Evolutionary conservation across 2,888 invertebrate species (phyloP).

Genomic region (Megamerina dolium): DNA sequence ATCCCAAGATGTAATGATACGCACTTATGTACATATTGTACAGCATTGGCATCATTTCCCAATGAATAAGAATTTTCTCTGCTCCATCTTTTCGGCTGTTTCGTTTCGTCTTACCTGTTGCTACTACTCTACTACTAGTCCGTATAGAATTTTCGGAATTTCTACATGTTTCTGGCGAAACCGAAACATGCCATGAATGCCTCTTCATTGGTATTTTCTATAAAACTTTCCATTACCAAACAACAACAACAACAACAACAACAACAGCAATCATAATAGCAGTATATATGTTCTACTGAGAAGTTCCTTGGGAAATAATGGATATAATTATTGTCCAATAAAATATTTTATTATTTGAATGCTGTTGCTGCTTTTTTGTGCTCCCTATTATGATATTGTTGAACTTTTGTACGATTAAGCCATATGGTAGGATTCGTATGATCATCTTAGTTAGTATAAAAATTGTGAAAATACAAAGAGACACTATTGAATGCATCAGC

Average conservation of each 20-base stretch:
- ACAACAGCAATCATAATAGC: too few species aligned
- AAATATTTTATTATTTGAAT: neutral
- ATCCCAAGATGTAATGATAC: too few species aligned
- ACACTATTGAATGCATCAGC: too few species aligned
- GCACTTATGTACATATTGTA: too few species aligned
- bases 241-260: too few species aligned
- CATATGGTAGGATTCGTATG: too few species aligned
- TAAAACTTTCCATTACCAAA: too few species aligned
- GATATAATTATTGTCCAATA: neutral
- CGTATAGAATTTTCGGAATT: constrained; percentile 6
- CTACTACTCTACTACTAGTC: too few species aligned
- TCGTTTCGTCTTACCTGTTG: neutral
- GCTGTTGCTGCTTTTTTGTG: neutral
- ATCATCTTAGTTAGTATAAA: too few species aligned
- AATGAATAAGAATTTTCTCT: constrained; percentile 12
- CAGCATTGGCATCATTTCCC: neutral
- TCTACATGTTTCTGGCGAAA: constrained; percentile 12
- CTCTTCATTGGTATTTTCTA: too few species aligned
- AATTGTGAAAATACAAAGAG: too few species aligned
- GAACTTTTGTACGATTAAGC: neutral
- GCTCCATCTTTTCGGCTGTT: neutral
- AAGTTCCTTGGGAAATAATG: neutral
- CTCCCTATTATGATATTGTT: neutral
- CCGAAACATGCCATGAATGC: constrained; percentile 7
- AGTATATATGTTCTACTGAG: too few species aligned